Percentiles rank a stretch among this genome's conserved stretches.
Conservation (phyloP, 2,888 invertebrate genomes). For the Chloroclysta siterata region DNA sequence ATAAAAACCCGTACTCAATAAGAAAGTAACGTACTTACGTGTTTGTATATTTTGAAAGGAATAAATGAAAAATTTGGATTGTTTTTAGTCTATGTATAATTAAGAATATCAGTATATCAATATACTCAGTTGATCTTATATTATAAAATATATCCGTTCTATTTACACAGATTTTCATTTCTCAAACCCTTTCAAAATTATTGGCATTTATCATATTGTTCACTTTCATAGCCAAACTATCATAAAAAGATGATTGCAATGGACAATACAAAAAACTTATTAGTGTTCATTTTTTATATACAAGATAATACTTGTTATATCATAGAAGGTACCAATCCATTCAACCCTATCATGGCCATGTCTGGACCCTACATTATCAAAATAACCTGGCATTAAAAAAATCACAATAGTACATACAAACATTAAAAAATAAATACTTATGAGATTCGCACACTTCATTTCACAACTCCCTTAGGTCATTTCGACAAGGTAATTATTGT, state of each 20-base stretch:
- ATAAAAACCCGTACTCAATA: background rate
- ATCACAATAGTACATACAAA: no score
- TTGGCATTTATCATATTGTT: conserved; percentile 10
- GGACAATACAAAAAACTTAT: background rate
- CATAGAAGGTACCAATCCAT: no score
- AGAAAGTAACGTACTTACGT: background rate
- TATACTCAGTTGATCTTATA: conserved; percentile 22
- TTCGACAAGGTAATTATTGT: no score
- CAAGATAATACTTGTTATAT: no score
- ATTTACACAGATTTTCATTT: conserved; percentile 28
- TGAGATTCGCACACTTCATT: no score
- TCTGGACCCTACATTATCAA: no score
- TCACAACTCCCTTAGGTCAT: no score
- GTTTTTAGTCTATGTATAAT: conserved; percentile 21
- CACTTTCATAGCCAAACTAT: background rate
- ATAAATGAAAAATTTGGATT: conserved; percentile 13
- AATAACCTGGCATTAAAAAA: no score
- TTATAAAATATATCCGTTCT: conserved; percentile 28
- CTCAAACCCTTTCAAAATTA: conserved; percentile 7
- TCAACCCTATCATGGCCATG: no score
- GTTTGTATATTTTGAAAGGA: conserved; percentile 15
- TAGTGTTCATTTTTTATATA: no score
- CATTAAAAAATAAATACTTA: no score
- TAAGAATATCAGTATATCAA: conserved; percentile 26
- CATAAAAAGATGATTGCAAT: background rate